phyloP scores from a whole-genome alignment of 2,113 vertebrate genomes.

The Amphiprion ocellaris region DNA sequence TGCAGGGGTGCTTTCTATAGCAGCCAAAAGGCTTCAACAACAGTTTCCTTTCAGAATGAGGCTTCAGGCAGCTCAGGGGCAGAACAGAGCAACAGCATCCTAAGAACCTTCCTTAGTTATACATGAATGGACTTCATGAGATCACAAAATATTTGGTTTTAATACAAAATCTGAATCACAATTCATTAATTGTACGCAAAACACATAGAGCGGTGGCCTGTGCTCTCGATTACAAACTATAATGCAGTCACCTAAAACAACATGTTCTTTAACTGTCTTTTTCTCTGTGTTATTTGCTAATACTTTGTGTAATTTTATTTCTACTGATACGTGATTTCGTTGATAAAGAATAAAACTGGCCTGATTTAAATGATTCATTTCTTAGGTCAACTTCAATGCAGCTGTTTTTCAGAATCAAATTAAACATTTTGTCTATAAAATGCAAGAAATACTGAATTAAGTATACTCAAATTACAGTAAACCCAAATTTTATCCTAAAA shows the following conservation, averaged over 20 bases:
- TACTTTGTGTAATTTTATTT: not conserved
- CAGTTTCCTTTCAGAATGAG: conserved; percentile 26
- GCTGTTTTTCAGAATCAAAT: no score
- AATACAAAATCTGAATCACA: not conserved
- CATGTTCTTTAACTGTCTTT: no score
- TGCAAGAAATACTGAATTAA: no score
- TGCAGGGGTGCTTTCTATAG: conserved; percentile 41
- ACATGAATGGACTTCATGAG: not conserved
- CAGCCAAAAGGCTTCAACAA: conserved; percentile 60
- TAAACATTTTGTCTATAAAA: no score
- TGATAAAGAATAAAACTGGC: not conserved
- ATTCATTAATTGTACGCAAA: no score
- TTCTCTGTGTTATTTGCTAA: not conserved
- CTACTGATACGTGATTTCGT: not conserved
- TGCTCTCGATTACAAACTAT: no score
- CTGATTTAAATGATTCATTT: not conserved
- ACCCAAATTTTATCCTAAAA: no score
- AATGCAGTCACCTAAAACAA: no score
- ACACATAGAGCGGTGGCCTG: no score
- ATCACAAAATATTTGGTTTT: no score
- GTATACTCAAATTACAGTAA: no score
- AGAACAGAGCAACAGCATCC: not conserved
- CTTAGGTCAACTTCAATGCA: no score
- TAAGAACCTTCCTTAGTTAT: not conserved
- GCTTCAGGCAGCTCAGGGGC: conserved; percentile 13